Base-by-base conservation (phyloP, 1,140 invertebrate species). In the Bombus sylvicola region DNA sequence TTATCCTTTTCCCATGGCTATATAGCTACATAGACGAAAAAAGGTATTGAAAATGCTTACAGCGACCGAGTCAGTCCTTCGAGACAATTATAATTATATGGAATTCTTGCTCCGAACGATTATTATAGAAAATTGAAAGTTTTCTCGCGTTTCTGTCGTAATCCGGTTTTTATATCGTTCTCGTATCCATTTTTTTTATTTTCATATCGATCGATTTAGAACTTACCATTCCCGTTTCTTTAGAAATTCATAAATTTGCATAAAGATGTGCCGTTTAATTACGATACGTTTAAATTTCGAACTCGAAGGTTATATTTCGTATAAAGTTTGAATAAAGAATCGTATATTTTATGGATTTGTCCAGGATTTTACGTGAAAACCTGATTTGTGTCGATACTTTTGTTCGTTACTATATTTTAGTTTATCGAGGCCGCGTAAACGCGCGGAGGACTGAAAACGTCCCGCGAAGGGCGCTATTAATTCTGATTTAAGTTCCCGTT, bases 401-500 rank as follows among this genome's bases (percentile, higher is more conserved):
- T 62, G 5, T 22, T 64, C 34, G 31, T 78, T 75, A 34, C 82
- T 37, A 73, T 79, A 73, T 41, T 41, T 41, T 37, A 68, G 39
- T 47, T 66, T 28, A 77, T 31, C 41, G 53, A 43, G 81, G 81
- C 41, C 68, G 81, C 57, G 76, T 87, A 75, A 89, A 86, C 81
- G 83, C 81, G 69, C 47, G 62, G 53, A 88, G 81, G 81, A 82
- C 81, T 34, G 78, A 81, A 84, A 87, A 72, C 83, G 81, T 86
- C 87, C 88, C 74, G 85, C 84, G 80, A 85, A 92, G 84, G 83
- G 88, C 88, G 88, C 88, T 91, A 93, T 92, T 92, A 92, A 92
- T 93, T 89, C 88, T 89, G 92, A 93, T 93, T 93, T 93, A 92
- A 90, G 83, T 86, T 90, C 78, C 92, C 92, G 92, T 92, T 92